Conservation (phyloP, 2,797 vertebrate genomes). For the Alosa sapidissima region DNA sequence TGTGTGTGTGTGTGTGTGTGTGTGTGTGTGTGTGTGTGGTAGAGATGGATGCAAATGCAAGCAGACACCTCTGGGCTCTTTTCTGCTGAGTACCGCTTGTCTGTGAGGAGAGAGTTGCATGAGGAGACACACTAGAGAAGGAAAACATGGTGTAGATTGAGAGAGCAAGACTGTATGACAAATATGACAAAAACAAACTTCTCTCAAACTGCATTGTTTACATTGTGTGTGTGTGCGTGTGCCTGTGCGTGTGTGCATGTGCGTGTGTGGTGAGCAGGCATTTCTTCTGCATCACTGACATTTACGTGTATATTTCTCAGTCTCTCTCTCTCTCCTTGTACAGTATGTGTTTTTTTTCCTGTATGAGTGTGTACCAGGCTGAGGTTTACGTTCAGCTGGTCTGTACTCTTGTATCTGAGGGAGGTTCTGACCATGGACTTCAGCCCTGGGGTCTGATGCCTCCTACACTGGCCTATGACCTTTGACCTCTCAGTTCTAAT, state of each 20-base stretch:
- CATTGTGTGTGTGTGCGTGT: slow-evolving; percentile 23
- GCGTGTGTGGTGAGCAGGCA: slow-evolving; percentile 35
- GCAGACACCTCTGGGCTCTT: not conserved
- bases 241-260: not conserved
- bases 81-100: not conserved
- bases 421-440: no score
- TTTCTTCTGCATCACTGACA: no score
- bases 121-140: not conserved
- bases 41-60: not conserved
- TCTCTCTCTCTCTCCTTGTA: no score
- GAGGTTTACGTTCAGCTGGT: no score
- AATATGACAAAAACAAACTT: slow-evolving; percentile 34
- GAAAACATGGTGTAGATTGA: not conserved
- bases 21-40: not conserved
- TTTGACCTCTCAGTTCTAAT: no score
- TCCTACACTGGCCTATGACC: no score
- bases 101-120: not conserved
- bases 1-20: no score
- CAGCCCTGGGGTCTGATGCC: no score
- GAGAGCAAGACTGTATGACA: not conserved
- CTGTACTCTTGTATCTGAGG: no score
- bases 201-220: slow-evolving; percentile 49
- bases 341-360: no score
- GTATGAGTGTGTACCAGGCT: no score
- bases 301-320: slow-evolving; percentile 35